phyloP scores from a whole-genome alignment of 2,797 vertebrate species.

The Phataginus tetradactyla region DNA sequence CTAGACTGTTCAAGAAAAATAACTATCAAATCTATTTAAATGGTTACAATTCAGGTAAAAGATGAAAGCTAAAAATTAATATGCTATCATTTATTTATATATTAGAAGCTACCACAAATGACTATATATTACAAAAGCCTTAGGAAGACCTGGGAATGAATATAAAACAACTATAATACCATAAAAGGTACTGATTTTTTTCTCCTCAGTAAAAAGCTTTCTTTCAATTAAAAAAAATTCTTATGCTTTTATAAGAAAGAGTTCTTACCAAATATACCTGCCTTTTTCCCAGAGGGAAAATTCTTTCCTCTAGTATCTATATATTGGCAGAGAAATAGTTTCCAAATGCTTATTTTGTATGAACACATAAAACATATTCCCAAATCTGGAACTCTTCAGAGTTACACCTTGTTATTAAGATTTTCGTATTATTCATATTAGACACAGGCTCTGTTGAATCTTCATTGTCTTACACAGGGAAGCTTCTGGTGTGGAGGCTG shows the following conservation, averaged over 20 bases:
- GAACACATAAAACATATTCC: conserved; percentile 21
- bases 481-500: neutral
- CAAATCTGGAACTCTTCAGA: conserved; percentile 36
- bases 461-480: neutral
- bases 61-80: conserved; percentile 48
- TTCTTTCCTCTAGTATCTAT: conserved; percentile 13
- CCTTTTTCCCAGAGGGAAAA: conserved; percentile 27
- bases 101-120: conserved; percentile 9
- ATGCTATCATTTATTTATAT: conserved; percentile 53
- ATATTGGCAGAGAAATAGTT: conserved; percentile 24
- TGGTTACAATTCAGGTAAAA: conserved; percentile 55
- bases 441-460: neutral
- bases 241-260: conserved; percentile 5
- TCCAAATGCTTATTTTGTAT: conserved; percentile 43
- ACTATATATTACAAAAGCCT: conserved; percentile 42
- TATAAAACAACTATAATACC: neutral
- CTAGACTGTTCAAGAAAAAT: conserved; percentile 10
- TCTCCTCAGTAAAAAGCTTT: conserved; percentile 23
- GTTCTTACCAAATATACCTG: conserved; percentile 32
- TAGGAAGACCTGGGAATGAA: conserved; percentile 35
- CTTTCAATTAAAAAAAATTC: conserved; percentile 10
- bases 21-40: conserved; percentile 9
- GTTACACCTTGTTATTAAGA: neutral
- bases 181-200: conserved; percentile 12
- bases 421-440: neutral